A percentile compares a stretch with the other conserved stretches of the same genome.
Evolutionary conservation across 2,113 vertebrate species (phyloP).

Genomic region (Platichthys stellatus): DNA sequence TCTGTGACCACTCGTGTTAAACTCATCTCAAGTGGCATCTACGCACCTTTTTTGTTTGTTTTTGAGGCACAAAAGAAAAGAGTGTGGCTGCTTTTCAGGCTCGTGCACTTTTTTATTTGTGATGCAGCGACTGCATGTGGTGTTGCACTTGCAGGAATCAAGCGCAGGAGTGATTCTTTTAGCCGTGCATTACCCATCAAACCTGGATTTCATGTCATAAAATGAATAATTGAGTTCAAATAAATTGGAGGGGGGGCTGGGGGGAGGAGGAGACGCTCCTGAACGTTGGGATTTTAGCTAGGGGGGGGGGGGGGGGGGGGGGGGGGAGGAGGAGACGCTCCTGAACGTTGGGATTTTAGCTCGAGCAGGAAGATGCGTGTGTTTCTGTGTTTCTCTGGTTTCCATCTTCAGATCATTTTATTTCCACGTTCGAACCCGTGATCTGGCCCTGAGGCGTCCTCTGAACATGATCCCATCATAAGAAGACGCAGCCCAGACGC

Average conservation of each 20-base stretch:
- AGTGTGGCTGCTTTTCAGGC: not conserved
- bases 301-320: no score
- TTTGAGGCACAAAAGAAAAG: not conserved
- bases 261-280: no score
- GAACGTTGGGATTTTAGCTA: no score
- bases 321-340: no score
- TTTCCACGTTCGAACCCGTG: not conserved
- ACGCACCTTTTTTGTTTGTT: not conserved
- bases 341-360: not conserved
- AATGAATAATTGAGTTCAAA: no score
- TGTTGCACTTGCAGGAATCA: not conserved
- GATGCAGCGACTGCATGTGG: not conserved
- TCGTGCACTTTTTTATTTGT: not conserved
- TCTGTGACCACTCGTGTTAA: not conserved
- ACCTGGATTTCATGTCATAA: not conserved
- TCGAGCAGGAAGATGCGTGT: not conserved
- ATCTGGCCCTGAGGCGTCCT: not conserved
- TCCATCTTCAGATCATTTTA: not conserved
- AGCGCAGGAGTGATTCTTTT: not conserved
- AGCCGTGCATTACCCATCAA: not conserved
- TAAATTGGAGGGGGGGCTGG: no score
- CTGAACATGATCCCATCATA: not conserved
- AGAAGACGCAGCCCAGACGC: not conserved
- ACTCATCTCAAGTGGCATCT: constrained; percentile 15
- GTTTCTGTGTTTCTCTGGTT: no score